Conservation (phyloP, 2,888 invertebrate genomes). For the Iselma pallidipennis region DNA sequence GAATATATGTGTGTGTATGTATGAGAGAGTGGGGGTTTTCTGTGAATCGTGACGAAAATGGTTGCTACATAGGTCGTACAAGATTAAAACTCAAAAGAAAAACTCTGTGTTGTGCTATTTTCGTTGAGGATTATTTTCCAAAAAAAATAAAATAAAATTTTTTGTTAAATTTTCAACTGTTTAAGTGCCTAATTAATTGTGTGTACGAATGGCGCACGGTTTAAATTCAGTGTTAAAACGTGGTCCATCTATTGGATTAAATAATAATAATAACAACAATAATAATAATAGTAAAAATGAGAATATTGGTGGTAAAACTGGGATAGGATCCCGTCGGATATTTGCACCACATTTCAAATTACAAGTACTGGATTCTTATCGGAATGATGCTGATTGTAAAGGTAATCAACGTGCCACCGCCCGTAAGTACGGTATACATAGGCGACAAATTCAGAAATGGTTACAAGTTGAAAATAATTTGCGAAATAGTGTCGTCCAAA, state of each 20-base stretch:
- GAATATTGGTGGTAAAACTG: constrained; percentile 56
- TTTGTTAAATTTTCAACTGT: constrained; percentile 26
- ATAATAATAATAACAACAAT: background rate
- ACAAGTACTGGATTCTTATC: constrained; percentile 85
- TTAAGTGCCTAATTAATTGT: constrained; percentile 19
- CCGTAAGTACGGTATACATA: constrained; percentile 86
- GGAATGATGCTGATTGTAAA: constrained; percentile 83
- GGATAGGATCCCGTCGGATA: constrained; percentile 82
- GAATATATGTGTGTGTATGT: constrained; percentile 53
- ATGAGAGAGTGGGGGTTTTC: constrained; percentile 55
- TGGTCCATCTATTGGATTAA: constrained; percentile 38
- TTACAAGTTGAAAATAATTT: constrained; percentile 81
- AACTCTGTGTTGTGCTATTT: constrained; percentile 46
- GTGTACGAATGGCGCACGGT: constrained; percentile 62
- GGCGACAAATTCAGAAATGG: constrained; percentile 92
- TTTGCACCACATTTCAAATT: constrained; percentile 89
- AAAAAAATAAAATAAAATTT: background rate
- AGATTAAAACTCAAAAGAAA: constrained; percentile 31
- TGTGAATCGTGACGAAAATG: constrained; percentile 58
- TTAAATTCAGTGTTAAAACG: constrained; percentile 60
- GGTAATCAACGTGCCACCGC: constrained; percentile 90
- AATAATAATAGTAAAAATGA: constrained; percentile 25
- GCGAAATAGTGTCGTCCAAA: constrained; percentile 70
- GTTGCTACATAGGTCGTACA: constrained; percentile 61
- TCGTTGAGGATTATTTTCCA: constrained; percentile 43